Percentiles rank a stretch among this genome's conserved stretches.
These are phyloP conservation scores for Peromyscus polionotus DNA, from an alignment of 2,113 vertebrate species.

Conservation along the genomic window DNA sequence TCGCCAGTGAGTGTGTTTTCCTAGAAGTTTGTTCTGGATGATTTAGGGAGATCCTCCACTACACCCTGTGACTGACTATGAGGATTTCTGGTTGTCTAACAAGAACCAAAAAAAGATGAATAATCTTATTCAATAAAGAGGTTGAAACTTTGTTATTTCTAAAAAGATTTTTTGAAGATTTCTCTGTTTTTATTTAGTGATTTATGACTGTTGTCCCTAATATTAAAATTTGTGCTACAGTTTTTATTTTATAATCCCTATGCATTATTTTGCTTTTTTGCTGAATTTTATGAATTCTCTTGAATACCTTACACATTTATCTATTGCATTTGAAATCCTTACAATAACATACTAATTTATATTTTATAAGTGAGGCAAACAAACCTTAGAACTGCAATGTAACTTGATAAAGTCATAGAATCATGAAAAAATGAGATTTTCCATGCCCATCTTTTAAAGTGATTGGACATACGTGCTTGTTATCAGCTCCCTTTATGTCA, in stretches of 20 bases:
- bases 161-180: conserved; percentile 35
- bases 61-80: not conserved
- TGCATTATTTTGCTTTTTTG: conserved; percentile 23
- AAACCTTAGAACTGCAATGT: conserved; percentile 31
- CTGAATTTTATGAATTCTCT: conserved; percentile 44
- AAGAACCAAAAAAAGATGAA: conserved; percentile 15
- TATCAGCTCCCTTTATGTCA: not conserved
- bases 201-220: not conserved
- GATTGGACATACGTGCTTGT: not conserved
- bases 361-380: conserved; percentile 41
- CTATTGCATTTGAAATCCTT: conserved; percentile 36
- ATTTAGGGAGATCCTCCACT: conserved; percentile 72
- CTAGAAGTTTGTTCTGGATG: conserved; percentile 74
- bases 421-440: not conserved
- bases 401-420: conserved; percentile 45
- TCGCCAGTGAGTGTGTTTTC: conserved; percentile 30
- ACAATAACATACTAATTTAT: not conserved
- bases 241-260: conserved; percentile 3
- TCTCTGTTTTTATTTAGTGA: conserved; percentile 38
- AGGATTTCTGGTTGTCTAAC: conserved; percentile 62
- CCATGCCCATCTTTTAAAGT: not conserved
- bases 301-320: conserved; percentile 38
- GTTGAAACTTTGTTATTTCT: conserved; percentile 39
- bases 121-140: conserved; percentile 28
- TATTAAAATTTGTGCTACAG: conserved; percentile 15